These are phyloP conservation scores for Drosophila mulleri DNA, from an alignment of 2,888 invertebrate genomes.

Conservation along the genomic window DNA sequence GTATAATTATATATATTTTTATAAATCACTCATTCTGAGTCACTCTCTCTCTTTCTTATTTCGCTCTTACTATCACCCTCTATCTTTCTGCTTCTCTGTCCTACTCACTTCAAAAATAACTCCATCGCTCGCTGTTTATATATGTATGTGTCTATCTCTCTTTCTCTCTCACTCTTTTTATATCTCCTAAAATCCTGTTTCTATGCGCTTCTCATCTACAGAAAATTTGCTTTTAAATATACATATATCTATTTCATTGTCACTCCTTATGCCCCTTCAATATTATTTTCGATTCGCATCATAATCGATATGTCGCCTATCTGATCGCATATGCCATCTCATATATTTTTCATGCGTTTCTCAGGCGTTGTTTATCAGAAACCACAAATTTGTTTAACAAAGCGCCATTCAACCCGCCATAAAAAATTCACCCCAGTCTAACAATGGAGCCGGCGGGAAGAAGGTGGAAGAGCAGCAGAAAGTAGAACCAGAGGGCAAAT, in stretches of 20 bases:
- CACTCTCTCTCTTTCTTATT: too few species aligned
- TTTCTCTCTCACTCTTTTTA: not conserved
- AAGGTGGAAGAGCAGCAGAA: conserved; percentile 29
- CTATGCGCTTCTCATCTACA: not conserved
- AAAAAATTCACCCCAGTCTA: conserved; percentile 54
- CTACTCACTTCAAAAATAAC: too few species aligned
- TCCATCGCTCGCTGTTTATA: too few species aligned
- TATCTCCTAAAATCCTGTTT: not conserved
- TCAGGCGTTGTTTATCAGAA: conserved; percentile 27
- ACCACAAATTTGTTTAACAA: conserved; percentile 69
- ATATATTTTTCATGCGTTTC: not conserved
- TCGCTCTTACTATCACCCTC: too few species aligned
- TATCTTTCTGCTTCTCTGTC: too few species aligned
- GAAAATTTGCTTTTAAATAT: too few species aligned
- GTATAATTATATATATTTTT: too few species aligned
- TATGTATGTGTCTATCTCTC: not conserved
- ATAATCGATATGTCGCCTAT: not conserved
- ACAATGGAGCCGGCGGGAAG: conserved; percentile 5
- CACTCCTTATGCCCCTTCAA: too few species aligned
- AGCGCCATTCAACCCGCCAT: conserved; percentile 68
- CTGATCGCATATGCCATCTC: not conserved
- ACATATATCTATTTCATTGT: not conserved
- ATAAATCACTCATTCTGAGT: too few species aligned
- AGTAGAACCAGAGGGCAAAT: conserved; percentile 33
- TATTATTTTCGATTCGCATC: not conserved